Base-by-base conservation (phyloP, 2,797 vertebrate genomes). In the Jordanella pulchra region DNA sequence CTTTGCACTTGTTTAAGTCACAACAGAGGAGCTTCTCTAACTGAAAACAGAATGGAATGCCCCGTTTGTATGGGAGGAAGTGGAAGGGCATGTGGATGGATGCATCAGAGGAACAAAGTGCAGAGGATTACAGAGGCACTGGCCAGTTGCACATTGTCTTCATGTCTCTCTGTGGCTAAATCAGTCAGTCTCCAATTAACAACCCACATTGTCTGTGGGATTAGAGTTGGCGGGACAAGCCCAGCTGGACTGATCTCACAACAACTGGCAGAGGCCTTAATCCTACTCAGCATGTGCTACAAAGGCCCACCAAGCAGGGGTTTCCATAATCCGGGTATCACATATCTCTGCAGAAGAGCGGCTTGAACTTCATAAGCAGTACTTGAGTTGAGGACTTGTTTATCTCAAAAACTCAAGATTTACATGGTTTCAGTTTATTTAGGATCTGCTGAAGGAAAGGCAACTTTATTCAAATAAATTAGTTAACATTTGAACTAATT, bases 301-400 rank as follows among this genome's bases (percentile, higher is more conserved):
- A 54, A 76, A 76, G 72, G 77, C 80, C 66, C 23, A 73, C 72
- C 48, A 53, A 85, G 69, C 55, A 78, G 78, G 79, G 82, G 72
- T 89, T 80, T 67, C 76, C 23, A 77, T 91, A 92, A 93, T 90
- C 91, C 89, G 87, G 82, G 82, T 93, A 91, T 93, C 90, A 85
- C 71, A 83, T 93, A 81, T 89, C 91, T 39, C 25, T 21, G 42
- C 67, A 65, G 53, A 7, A 80, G 56, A 73, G 35, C 67, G 58
- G 72, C 75, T 82, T 89, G 74, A 88, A 90, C 55, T 81, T 61
- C 68, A 73, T 35, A 21, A 77, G 78, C 64, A 65, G 71, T 77
- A 68, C 83, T 89, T 42, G n/a, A 84, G 73, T 61, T 45, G 48
- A 76, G 71, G 63, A 73, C 60, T 47, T 79, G 85, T 82, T 85